Percentiles rank a stretch among this genome's conserved stretches.
phyloP scores from a whole-genome alignment of 1,140 invertebrate species.

The Pemphigus obesinymphae region DNA sequence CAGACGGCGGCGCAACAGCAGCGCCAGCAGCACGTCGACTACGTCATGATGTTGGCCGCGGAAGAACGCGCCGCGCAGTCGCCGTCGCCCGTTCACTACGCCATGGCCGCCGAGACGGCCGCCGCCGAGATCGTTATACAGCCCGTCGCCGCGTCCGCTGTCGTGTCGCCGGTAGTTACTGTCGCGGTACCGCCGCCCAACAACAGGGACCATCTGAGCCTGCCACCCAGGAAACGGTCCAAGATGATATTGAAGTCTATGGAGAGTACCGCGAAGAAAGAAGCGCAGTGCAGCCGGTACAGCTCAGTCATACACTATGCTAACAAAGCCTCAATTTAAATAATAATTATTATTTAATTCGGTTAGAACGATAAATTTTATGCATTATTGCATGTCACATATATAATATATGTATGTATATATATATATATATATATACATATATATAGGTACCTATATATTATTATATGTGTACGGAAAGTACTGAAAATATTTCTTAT shows the following conservation, averaged over 20 bases:
- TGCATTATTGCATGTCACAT: too few relatives aligned
- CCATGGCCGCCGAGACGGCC: constrained; percentile 51
- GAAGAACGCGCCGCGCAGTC: constrained; percentile 47
- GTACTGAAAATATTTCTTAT: too few relatives aligned
- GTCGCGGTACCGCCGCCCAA: constrained; percentile 58
- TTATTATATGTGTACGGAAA: too few relatives aligned
- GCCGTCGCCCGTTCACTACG: constrained; percentile 52
- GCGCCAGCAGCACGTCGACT: neutral
- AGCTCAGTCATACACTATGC: constrained; percentile 79
- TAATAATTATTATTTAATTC: too few relatives aligned
- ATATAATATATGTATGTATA: too few relatives aligned
- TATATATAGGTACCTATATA: too few relatives aligned
- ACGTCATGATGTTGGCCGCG: constrained; percentile 1
- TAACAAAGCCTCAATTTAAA: constrained; percentile 55
- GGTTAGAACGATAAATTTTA: too few relatives aligned
- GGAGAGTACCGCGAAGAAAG: constrained; percentile 55
- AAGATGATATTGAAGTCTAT: constrained; percentile 71
- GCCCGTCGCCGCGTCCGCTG: constrained; percentile 41
- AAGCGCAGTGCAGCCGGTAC: constrained; percentile 56
- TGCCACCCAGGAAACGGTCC: constrained; percentile 69
- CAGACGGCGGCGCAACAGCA: neutral
- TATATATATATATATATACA: too few relatives aligned
- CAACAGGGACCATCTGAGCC: constrained; percentile 60
- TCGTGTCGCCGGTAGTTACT: constrained; percentile 46
- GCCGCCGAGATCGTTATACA: constrained; percentile 47